phyloP scores from a whole-genome alignment of 1,140 invertebrate species.

The Lanistes nyassanus region DNA sequence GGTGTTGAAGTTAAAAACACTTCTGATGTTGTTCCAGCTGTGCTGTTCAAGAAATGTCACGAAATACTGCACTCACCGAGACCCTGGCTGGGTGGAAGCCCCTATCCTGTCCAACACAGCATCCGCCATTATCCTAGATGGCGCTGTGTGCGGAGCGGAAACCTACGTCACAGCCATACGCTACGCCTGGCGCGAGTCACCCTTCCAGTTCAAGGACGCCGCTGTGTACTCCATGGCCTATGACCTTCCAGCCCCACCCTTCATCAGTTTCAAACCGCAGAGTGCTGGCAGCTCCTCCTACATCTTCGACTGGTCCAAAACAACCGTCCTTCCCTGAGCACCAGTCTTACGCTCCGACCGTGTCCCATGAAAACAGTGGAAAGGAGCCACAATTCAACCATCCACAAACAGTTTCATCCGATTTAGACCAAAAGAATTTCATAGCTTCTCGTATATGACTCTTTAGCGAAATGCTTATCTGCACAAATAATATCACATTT shows the following conservation, averaged over 20 bases:
- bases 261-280: conserved; percentile 15
- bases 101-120: conserved; percentile 7
- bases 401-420: too few species aligned
- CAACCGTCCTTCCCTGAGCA: background rate
- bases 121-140: conserved; percentile 16
- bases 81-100: conserved; percentile 21
- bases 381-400: too few species aligned
- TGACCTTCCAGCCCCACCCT: conserved; percentile 48
- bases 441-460: too few species aligned
- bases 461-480: too few species aligned
- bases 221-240: conserved; percentile 48
- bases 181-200: conserved; percentile 59
- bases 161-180: conserved; percentile 44
- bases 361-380: too few species aligned
- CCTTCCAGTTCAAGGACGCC: conserved; percentile 52
- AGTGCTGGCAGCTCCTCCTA: background rate
- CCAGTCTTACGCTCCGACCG: too few species aligned
- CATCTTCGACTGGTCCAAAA: conserved; percentile 16
- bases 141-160: conserved; percentile 15
- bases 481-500: too few species aligned
- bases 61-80: background rate
- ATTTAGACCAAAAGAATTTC: too few species aligned
- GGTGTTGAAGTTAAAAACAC: too few species aligned
- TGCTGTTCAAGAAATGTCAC: too few species aligned
- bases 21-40: too few species aligned